These are phyloP conservation scores for Halcyon malimbica DNA, from an alignment of 2,113 vertebrate genomes.

Conservation along the genomic window DNA sequence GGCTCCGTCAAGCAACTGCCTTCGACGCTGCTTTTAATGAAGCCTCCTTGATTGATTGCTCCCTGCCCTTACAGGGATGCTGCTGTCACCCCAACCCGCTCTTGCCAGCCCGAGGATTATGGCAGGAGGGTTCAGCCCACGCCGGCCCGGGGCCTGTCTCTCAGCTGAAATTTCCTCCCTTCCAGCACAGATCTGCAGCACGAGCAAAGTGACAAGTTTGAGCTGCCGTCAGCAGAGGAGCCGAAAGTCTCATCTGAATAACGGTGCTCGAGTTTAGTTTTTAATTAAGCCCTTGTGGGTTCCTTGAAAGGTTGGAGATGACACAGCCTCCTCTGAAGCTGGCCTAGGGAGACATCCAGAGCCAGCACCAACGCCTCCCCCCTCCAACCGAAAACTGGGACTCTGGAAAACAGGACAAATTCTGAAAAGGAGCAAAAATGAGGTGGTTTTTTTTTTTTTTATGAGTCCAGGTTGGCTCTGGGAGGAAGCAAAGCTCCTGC, in stretches of 20 bases:
- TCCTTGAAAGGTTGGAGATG: constrained; percentile 79
- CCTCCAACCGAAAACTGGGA: constrained; percentile 54
- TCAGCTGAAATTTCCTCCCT: background rate
- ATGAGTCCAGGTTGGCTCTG: background rate
- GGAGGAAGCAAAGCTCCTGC: background rate
- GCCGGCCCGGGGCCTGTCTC: background rate
- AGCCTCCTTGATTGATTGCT: background rate
- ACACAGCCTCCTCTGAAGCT: constrained; percentile 73
- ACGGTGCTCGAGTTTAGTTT: constrained; percentile 66
- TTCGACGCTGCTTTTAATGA: background rate
- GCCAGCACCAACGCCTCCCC: constrained; percentile 68
- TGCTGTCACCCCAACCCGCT: background rate
- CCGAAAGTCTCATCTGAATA: constrained; percentile 66
- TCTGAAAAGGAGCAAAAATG: background rate
- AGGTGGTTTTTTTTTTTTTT: background rate
- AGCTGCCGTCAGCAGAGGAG: constrained; percentile 55
- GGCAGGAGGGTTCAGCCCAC: background rate
- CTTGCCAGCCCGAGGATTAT: background rate
- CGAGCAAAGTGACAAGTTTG: constrained; percentile 50
- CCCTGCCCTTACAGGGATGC: background rate
- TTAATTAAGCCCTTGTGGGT: constrained; percentile 82
- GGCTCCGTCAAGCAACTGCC: background rate
- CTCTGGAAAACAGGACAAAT: background rate
- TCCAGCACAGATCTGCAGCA: background rate
- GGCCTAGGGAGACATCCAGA: constrained; percentile 69